Evolutionary conservation across 2,797 vertebrate species (phyloP).

Genomic region (Lepilemur septentrionalis): DNA sequence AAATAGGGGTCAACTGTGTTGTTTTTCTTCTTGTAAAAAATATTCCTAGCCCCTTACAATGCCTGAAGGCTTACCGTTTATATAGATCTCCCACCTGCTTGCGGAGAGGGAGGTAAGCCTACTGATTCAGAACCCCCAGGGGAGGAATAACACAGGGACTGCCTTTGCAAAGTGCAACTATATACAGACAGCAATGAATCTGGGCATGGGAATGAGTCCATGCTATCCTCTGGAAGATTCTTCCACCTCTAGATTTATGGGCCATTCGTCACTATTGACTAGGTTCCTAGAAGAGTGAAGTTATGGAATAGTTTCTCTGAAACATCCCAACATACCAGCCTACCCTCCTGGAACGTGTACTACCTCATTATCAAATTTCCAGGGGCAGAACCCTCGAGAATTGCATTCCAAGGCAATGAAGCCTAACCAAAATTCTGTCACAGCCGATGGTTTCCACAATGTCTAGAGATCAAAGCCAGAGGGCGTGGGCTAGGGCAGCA

Average conservation of each 20-base stretch:
- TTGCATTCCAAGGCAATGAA: constrained; percentile 66
- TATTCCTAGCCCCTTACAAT: neutral
- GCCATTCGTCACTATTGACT: neutral
- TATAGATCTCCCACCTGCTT: neutral
- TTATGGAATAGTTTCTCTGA: neutral
- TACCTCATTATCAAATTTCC: constrained; percentile 49
- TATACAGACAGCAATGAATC: neutral
- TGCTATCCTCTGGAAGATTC: neutral
- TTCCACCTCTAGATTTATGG: neutral
- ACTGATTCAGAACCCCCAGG: neutral
- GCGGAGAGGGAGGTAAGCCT: neutral
- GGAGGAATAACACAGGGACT: neutral
- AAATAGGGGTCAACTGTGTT: neutral
- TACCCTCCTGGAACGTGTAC: neutral
- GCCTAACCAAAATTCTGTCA: neutral
- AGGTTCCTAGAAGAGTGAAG: neutral
- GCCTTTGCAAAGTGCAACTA: neutral
- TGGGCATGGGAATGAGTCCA: neutral
- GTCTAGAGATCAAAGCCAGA: constrained; percentile 61
- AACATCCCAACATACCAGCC: neutral
- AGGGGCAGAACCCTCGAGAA: constrained; percentile 46
- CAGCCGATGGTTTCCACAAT: constrained; percentile 37
- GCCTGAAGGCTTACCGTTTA: neutral
- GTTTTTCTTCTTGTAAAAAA: constrained; percentile 17
- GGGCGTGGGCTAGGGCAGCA: neutral